Base-by-base conservation (phyloP, 2,113 vertebrate genomes). In the Mesocricetus auratus region DNA sequence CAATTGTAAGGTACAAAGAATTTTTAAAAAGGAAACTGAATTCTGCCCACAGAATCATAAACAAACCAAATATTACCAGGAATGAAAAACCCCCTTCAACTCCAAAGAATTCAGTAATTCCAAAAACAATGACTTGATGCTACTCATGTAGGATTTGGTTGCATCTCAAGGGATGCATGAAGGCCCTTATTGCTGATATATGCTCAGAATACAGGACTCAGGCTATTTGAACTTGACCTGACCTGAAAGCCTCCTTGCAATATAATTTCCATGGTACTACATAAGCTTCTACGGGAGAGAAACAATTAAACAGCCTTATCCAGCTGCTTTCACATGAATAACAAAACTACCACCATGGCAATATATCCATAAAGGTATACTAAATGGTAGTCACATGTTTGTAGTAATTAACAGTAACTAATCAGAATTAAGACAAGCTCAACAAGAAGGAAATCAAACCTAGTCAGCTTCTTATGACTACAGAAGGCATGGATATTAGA, bases 401-500 rank as follows among this genome's bases (percentile, higher is more conserved):
- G 7, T 8, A 4, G 17, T 4, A n/a, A 1, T 0, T 17, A n/a
- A 71, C 2, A 71, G 17, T 71, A 36, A 17, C 36, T n/a, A n/a
- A 26, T 29, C 29, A 8, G 9, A 64, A 7, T 26, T 64, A 64
- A 26, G 26, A 29, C 26, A 64, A 3, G 26, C 26, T 29, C 26
- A 64, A 10, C 62, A 71, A 29, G 36, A n/a, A 71, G 7, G 16
- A n/a, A 71, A 71, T n/a, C 36, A 71, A 71, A 21, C 33, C 36
- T 71, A n/a, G 16, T 36, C 16, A n/a, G 36, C 36, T 71, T n/a
- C 36, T 19, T 21, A 3, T n/a, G 36, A 69, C 68, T 36, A 69
- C 33, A 7, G 33, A 69, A 2, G 33, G 36, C 68, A 69, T 17
- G 68, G 16, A 69, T 26, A 69, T 69, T 68, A 68, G 13, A 69